These are phyloP conservation scores for Apodemia zela DNA, from an alignment of 2,888 invertebrate genomes.

Conservation along the genomic window DNA sequence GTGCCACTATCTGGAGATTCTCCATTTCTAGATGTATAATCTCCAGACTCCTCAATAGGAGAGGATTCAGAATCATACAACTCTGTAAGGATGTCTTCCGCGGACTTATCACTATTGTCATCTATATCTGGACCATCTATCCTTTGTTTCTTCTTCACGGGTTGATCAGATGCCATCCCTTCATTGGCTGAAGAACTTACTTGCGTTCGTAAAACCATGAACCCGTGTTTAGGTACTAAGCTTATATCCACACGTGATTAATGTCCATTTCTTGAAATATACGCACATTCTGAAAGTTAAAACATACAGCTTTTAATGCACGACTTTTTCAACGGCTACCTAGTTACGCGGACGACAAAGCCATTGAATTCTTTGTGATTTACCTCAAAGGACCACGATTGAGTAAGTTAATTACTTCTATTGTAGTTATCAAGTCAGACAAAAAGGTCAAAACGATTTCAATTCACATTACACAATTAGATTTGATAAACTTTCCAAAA, in stretches of 20 bases:
- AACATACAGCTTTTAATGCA: conserved; percentile 60
- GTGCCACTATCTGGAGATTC: conserved; percentile 75
- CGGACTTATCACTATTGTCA: conserved; percentile 73
- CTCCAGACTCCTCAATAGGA: conserved; percentile 63
- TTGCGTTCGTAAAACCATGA: conserved; percentile 84
- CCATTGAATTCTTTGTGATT: conserved; percentile 42
- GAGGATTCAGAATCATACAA: conserved; percentile 64
- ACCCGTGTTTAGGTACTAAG: conserved; percentile 39
- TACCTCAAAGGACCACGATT: conserved; percentile 16
- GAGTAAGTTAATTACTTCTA: not conserved
- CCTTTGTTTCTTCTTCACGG: conserved; percentile 90
- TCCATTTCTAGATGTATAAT: conserved; percentile 62
- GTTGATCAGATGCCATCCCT: conserved; percentile 89
- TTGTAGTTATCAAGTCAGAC: conserved; percentile 6
- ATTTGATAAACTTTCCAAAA: conserved; percentile 77
- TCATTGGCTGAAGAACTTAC: conserved; percentile 75
- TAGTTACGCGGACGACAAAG: conserved; percentile 79
- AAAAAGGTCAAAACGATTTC: conserved; percentile 14
- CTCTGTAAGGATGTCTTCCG: conserved; percentile 70
- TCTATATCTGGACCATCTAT: conserved; percentile 83
- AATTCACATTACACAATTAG: conserved; percentile 17
- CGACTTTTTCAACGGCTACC: conserved; percentile 79
- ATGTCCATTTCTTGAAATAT: conserved; percentile 16
- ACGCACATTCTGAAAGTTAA: conserved; percentile 58
- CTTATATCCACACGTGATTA: conserved; percentile 18